Evolutionary conservation across 2,113 vertebrate genomes (phyloP).

Genomic region (Perca schrenkii): DNA sequence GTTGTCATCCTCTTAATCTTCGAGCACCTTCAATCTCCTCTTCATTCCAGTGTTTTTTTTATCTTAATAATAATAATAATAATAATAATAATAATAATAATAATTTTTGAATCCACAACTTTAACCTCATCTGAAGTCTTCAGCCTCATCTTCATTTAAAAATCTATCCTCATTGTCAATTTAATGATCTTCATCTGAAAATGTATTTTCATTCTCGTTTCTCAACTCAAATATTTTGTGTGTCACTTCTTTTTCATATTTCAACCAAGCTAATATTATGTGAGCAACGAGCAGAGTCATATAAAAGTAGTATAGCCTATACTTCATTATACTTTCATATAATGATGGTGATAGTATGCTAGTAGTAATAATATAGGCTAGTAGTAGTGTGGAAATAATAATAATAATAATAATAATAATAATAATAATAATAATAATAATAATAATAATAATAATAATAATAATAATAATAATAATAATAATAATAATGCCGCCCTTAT

Average conservation of each 20-base stretch:
- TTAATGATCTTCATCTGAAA: not conserved
- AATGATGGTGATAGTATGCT: too few species aligned
- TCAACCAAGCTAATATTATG: not conserved
- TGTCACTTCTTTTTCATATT: too few species aligned
- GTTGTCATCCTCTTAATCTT: slow-evolving; percentile 24
- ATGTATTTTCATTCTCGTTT: not conserved
- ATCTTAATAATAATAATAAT: not conserved
- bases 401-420: not conserved
- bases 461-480: not conserved
- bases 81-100: too few species aligned
- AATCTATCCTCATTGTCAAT: not conserved
- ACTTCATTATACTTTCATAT: not conserved
- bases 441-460: not conserved
- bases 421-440: not conserved
- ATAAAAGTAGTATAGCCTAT: not conserved
- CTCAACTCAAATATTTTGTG: not conserved
- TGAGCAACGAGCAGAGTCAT: not conserved
- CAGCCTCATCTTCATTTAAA: not conserved
- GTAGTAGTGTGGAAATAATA: not conserved
- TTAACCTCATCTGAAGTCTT: slow-evolving; percentile 1
- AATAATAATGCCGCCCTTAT: not conserved
- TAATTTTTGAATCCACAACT: not conserved
- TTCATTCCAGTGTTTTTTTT: not conserved
- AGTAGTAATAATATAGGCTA: not conserved
- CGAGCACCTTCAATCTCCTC: not conserved